Base-by-base conservation (phyloP, 1,140 invertebrate genomes). In the Atta cephalotes region DNA sequence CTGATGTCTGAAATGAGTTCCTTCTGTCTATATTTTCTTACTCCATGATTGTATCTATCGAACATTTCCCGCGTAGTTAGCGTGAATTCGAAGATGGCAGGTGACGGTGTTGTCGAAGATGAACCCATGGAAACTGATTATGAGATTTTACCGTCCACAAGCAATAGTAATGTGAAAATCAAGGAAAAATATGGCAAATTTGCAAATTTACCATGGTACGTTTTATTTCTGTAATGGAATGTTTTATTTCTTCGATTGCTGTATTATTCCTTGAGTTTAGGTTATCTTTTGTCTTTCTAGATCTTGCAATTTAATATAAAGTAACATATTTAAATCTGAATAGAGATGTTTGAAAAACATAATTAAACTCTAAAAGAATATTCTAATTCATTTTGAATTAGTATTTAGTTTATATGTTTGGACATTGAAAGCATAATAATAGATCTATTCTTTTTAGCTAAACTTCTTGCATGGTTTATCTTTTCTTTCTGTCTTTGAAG, bases 171-270 rank as follows among this genome's bases (percentile, higher is more conserved):
- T 7, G 4, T 10, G 12, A 72, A 74, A n/a, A 86, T 58, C 31
- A 90, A 88, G 35, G 58, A 90, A 16, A 92, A 87, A 87, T 35
- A 74, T 7, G 18, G 5, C 0, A 94, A 93, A 90, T 71, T 28
- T 16, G 9, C 60, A 18, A 88, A 90, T 84, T 84, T 93, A 65
- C 94, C 94, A 74, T 95, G 94, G 94, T 94, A 93, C n/a, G 87
- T 91, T 60, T 25, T 21, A 35, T 28, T 16, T 63, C 28, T 53
- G 16, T n/a, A 18, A 60, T 0, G 18, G 35, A 35, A 82, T 21
- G 25, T 71, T 53, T 84, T n/a, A 28, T 87, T 82, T 79, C 16
- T 28, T 70, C 31, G 53, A 70, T 49, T 16, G 6, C 6, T 14
- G 56, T 25, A 25, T 82, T 25, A 16, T 14, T 31, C 16, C 1